Conservation (phyloP, 2,888 invertebrate species). For the Melanophora roralis region DNA sequence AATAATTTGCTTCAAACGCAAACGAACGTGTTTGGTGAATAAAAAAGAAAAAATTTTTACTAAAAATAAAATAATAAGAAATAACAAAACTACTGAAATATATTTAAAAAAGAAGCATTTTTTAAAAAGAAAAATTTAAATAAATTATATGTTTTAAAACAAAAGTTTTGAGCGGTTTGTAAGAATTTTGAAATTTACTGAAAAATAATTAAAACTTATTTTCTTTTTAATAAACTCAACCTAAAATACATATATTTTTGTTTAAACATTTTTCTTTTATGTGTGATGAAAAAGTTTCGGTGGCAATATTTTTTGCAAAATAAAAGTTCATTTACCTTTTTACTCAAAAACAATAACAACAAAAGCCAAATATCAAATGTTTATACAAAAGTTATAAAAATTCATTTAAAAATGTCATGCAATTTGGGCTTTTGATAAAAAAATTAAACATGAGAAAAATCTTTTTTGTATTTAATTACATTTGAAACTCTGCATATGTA, state of each 20-base stretch:
- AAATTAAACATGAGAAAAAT: background rate
- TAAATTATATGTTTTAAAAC: background rate
- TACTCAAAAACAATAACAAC: background rate
- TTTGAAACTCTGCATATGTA: constrained; percentile 9
- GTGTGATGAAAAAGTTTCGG: background rate
- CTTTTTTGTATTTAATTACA: constrained; percentile 21
- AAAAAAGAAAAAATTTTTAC: background rate
- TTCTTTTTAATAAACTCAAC: background rate
- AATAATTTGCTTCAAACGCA: constrained; percentile 47
- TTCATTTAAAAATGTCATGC: constrained; percentile 31
- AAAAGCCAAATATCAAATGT: background rate
- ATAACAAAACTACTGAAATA: background rate
- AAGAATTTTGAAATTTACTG: no score
- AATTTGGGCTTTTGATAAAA: constrained; percentile 23
- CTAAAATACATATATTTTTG: background rate
- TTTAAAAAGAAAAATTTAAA: background rate
- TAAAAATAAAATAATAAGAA: background rate
- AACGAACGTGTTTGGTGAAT: constrained; percentile 45
- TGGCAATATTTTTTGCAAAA: background rate
- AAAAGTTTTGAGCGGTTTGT: no score
- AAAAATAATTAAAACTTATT: no score
- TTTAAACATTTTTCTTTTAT: no score
- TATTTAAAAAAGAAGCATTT: background rate
- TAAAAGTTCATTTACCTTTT: constrained; percentile 17
- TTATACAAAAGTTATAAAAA: background rate